Evolutionary conservation across 2,113 vertebrate species (phyloP), one percentile per base, ranked within the genome.

Genomic region (Elephas maximus): DNA sequence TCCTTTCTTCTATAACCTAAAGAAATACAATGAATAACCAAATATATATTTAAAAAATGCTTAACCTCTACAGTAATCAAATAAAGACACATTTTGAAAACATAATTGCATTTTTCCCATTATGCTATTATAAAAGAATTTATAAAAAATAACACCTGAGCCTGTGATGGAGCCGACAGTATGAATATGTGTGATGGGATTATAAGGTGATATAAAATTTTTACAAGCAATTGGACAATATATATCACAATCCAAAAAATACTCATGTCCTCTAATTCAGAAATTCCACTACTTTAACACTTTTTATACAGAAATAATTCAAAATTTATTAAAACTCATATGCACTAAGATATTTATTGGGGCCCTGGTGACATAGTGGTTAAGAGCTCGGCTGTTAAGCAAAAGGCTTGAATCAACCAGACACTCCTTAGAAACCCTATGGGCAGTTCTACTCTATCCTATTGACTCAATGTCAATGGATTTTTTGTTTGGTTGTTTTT

Each of bases 301-400:
- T 65, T 91, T 91, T 88, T 20, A 37, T 67, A 51, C 15, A 53
- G 2, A 96, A 93, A 81, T 84, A 79, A 93, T 65, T 92, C 44
- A 48, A 95, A 94, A 82, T 76, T 24, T 28, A 94, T 57, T 63
- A 23, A 85, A 79, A 81, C 76, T 76, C 26, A 33, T 79, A 85
- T 60, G 20, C 2, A 51, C 21, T 93, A 67, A 88, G 2, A 48
- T 48, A 48, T 57, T 57, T 12, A 15, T 57, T 57, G 53, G 53
- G 53, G 53, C 53, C 53, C 53, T 57, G 53, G 15, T 57, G 15
- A 14, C 53, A 12, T 14, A 57, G 53, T 57, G 10, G 3, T 7
- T 48, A 48, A 48, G 48, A 48, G 48, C 48, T 48, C 10, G 48
- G 4, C 48, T 48, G 48, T 10, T 48, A 48, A 48, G 4, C 48